These are phyloP conservation scores for Drosophila sproati DNA, from an alignment of 1,140 invertebrate species.

Conservation along the genomic window DNA sequence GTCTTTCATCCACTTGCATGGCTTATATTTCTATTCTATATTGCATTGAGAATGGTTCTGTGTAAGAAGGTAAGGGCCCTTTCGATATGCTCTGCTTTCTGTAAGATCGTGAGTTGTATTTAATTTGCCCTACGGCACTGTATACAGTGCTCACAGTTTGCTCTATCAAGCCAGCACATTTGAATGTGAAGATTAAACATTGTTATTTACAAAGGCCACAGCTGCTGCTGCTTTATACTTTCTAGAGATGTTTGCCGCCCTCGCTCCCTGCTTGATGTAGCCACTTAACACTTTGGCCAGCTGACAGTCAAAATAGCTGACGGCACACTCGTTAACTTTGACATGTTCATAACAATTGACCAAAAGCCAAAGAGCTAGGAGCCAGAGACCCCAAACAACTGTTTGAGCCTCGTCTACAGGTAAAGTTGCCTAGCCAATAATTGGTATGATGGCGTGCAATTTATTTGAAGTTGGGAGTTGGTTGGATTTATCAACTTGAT, in stretches of 20 bases:
- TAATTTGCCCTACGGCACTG: no score
- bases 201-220: conserved; percentile 50
- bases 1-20: no score
- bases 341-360: conserved; percentile 82
- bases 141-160: no score
- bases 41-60: no score
- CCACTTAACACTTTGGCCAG: conserved; percentile 75
- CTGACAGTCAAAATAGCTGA: conserved; percentile 67
- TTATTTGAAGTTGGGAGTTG: conserved; percentile 56
- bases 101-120: no score
- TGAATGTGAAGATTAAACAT: conserved; percentile 55
- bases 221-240: conserved; percentile 37
- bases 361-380: conserved; percentile 39
- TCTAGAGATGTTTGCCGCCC: conserved; percentile 28
- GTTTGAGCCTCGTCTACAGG: background rate
- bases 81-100: background rate
- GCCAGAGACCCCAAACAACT: background rate
- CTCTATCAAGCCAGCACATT: background rate
- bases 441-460: conserved; percentile 65
- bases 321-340: conserved; percentile 72
- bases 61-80: no score
- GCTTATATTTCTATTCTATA: no score
- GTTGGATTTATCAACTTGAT: conserved; percentile 56
- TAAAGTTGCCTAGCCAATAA: conserved; percentile 57
- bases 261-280: background rate